Conservation (phyloP, 2,797 vertebrate genomes). For the Hyperoplus lanceolatus region DNA sequence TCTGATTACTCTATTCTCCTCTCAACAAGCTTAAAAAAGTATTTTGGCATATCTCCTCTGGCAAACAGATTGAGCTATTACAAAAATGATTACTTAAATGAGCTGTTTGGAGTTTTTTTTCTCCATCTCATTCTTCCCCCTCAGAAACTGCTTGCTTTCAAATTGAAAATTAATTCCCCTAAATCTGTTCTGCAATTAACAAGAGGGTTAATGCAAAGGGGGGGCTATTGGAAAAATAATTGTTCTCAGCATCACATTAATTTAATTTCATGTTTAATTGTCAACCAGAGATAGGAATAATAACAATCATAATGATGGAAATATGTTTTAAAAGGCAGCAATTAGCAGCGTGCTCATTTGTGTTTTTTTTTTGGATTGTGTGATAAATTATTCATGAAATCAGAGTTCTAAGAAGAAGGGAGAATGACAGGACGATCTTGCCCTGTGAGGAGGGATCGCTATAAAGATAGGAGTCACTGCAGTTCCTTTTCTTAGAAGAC, state of each 20-base stretch:
- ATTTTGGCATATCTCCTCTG: conserved; percentile 46
- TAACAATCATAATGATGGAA: conserved; percentile 63
- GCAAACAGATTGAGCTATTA: conserved; percentile 60
- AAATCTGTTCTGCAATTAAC: conserved; percentile 69
- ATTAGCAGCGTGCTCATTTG: conserved; percentile 66
- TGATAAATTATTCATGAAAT: conserved; percentile 82
- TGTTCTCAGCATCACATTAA: conserved; percentile 68
- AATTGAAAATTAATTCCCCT: conserved; percentile 70
- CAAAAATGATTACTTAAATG: conserved; percentile 68
- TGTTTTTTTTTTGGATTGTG: conserved; percentile 55
- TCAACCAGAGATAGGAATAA: conserved; percentile 54
- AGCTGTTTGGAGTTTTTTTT: conserved; percentile 30
- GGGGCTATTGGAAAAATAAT: conserved; percentile 68
- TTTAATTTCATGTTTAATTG: conserved; percentile 72
- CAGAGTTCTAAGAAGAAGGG: conserved; percentile 52
- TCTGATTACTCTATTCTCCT: conserved; percentile 18
- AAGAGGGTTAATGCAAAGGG: conserved; percentile 64
- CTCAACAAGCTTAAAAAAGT: conserved; percentile 19
- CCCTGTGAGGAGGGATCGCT: conserved; percentile 58
- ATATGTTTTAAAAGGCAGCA: conserved; percentile 46
- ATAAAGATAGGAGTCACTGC: conserved; percentile 66
- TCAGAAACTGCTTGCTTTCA: conserved; percentile 52
- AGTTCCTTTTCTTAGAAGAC: conserved; percentile 50
- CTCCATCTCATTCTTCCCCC: conserved; percentile 2
- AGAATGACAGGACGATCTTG: conserved; percentile 61